phyloP scores from a whole-genome alignment of 1,140 invertebrate genomes.

The Acyrthosiphon pisum region DNA sequence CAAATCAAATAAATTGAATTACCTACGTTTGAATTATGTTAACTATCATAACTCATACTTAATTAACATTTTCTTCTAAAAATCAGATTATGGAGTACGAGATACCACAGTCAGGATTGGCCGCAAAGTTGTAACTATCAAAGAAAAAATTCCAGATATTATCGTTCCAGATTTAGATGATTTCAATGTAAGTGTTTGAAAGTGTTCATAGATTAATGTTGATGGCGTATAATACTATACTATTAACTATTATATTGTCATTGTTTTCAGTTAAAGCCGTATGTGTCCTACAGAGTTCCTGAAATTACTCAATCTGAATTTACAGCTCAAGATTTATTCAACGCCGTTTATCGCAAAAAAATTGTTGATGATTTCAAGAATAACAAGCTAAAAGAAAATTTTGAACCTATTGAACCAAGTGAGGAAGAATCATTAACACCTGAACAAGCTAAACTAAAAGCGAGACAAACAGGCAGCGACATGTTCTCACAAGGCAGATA shows the following conservation, averaged over 20 bases:
- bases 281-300: constrained; percentile 62
- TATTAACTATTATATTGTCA: neutral
- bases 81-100: constrained; percentile 71
- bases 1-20: neutral
- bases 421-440: constrained; percentile 74
- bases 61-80: neutral
- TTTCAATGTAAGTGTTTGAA: constrained; percentile 67
- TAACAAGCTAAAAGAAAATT: constrained; percentile 74
- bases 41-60: neutral
- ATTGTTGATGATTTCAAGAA: constrained; percentile 79
- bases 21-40: neutral
- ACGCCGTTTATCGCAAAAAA: constrained; percentile 81
- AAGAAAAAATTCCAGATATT: constrained; percentile 92
- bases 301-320: constrained; percentile 76
- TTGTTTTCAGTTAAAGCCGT: constrained; percentile 58
- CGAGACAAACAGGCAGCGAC: constrained; percentile 79
- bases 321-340: constrained; percentile 58
- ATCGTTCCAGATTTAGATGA: constrained; percentile 87
- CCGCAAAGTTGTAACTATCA: constrained; percentile 71
- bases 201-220: neutral
- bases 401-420: constrained; percentile 74
- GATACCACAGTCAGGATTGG: constrained; percentile 67
- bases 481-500: constrained; percentile 67
- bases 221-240: neutral
- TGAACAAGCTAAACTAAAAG: constrained; percentile 73